Evolutionary conservation across 2,797 vertebrate genomes (phyloP), one percentile per base, ranked within the genome.

Genomic region (Falco concolor): DNA sequence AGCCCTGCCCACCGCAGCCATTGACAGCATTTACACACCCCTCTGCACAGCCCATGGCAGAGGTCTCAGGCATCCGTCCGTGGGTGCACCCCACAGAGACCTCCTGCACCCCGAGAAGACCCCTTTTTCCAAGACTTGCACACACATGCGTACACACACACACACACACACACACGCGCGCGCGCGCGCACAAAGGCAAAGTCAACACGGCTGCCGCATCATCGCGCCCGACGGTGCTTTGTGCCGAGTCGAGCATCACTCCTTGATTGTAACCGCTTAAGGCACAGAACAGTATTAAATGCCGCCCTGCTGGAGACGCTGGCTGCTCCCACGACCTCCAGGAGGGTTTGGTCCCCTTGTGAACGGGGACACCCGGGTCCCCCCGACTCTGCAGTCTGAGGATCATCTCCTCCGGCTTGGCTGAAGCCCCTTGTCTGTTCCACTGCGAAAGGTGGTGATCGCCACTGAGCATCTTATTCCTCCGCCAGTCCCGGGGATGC

Each of bases 201-300:
- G 45, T 87, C 84, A 49, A 84, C 82, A 52, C 3, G 36, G 90
- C 84, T 28, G 69, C 93, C 32, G 89, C 74, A 67, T 49, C 87
- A 27, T 10, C 20, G 44, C 40, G 24, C 84, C 87, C 53, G 47
- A 69, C 77, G 5, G 8, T 21, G 54, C 67, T 59, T 60, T 3
- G 50, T 20, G 61, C 60, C 19, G 8, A 74, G 95, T 47, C 65
- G 49, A 84, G 90, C 84, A 13, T 83, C 92, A 25, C 87, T 86
- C 95, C 91, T 86, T 75, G 91, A 93, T 88, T 91, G 90, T 93
- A 95, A 94, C 96, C 79, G 94, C 95, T 69, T 92, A 95, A 95
- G 95, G 94, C 96, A 96, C 96, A 95, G 93, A 86, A 84, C 93
- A 93, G 74, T 32, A 78, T 59, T 25, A 52, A 88, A 72, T 9